A percentile compares a stretch with the other conserved stretches of the same genome.
phyloP scores from a whole-genome alignment of 2,888 invertebrate genomes.

The Tenthredo scrophulariae region DNA sequence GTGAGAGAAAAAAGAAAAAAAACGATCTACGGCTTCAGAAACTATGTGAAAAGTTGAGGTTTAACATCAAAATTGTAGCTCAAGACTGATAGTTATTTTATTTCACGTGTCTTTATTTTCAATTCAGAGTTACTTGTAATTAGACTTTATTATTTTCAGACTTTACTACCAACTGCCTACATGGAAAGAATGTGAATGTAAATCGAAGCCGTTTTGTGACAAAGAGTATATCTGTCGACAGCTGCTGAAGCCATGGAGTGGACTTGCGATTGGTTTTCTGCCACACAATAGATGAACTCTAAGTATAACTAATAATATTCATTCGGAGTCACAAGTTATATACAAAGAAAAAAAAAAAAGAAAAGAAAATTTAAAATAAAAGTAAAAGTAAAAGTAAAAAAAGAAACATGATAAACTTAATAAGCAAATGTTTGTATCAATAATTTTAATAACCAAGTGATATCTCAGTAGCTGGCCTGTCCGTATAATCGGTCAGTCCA shows the following conservation, averaged over 20 bases:
- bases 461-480: slow-evolving; percentile 53
- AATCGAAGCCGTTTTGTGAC: slow-evolving; percentile 24
- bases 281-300: slow-evolving; percentile 25
- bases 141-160: slow-evolving; percentile 37
- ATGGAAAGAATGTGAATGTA: slow-evolving; percentile 25
- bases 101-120: background rate
- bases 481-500: slow-evolving; percentile 51
- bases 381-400: background rate
- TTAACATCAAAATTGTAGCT: background rate
- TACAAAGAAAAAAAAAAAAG: background rate
- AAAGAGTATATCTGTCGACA: slow-evolving; percentile 17
- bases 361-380: background rate
- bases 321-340: slow-evolving; percentile 40
- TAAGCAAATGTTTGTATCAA: slow-evolving; percentile 46
- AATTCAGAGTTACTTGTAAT: background rate
- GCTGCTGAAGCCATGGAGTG: slow-evolving; percentile 16
- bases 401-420: slow-evolving; percentile 39
- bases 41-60: background rate
- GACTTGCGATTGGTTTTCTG: slow-evolving; percentile 20
- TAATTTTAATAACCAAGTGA: slow-evolving; percentile 52
- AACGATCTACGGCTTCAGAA: background rate
- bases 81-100: background rate
- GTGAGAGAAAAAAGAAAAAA: background rate
- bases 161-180: slow-evolving; percentile 6
- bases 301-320: slow-evolving; percentile 26